Base-by-base conservation (phyloP, 2,888 invertebrate species). In the Drosophila siamana region DNA sequence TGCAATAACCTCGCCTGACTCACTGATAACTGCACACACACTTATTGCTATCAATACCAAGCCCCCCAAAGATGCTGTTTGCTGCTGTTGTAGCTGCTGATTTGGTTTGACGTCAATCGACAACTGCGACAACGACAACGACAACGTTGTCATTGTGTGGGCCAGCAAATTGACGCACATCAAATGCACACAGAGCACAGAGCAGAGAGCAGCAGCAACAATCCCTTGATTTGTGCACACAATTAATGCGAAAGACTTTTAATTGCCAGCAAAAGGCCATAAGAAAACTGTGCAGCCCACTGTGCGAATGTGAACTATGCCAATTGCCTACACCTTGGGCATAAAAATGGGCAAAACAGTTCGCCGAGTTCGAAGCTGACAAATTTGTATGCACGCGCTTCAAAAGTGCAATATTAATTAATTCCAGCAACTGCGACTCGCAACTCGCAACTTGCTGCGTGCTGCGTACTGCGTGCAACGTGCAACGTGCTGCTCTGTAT, bases 311-410 rank as follows among this genome's bases (percentile, higher is more conserved):
- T 85, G 89, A 85, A 86, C 85, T 88, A 86, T 89, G 86, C 85
- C 89, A 86, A 86, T 89, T 89, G 85, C 75, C 87, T 84, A 89
- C 84, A 84, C 89, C 84, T 84, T 83, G 71, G 66, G 81, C 68
- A 84, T 89, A 86, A 72, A 69, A 66, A 84, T 78, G 82, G 69
- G 38, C 63, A 78, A 46, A 77, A 50, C 65, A 61, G 68, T 47
- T 47, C 40, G 43, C 61, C 26, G 26, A 73, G 72, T 77, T 52
- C 41, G 33, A 59, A 64, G 64, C 80, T 89, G 91, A 91, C 91
- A 90, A 90, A 91, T 90, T 91, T 88, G 91, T 88, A 85, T 89
- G 86, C 84, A 89, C 82, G 88, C 90, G 77, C 88, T 90, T 79
- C 77, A 76, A 83, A 89, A 80, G 89, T 89, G 88, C 85, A 86